Evolutionary conservation across 2,113 vertebrate species (phyloP).

Genomic region (Lichenostomus cassidix): DNA sequence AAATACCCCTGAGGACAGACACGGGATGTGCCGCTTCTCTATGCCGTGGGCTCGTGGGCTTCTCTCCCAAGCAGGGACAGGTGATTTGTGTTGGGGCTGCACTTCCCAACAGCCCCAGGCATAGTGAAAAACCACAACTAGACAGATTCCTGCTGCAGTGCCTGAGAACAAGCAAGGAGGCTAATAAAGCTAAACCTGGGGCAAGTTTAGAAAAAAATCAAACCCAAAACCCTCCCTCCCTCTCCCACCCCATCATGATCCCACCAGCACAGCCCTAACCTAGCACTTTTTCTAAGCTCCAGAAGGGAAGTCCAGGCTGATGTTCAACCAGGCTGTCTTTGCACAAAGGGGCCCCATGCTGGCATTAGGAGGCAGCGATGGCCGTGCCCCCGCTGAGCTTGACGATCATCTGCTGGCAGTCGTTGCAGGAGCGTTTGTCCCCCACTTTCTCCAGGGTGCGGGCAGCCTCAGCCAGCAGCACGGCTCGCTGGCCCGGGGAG

Average conservation of each 20-base stretch:
- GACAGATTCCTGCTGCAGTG: neutral
- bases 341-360: fast-evolving
- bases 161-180: neutral
- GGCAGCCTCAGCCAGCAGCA: constrained; percentile 93
- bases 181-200: constrained; percentile 33
- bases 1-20: neutral
- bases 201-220: neutral
- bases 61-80: neutral
- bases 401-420: constrained; percentile 96
- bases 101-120: neutral
- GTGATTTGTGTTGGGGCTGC: neutral
- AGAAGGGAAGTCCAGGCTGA: constrained; percentile 12
- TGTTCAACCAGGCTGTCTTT: neutral
- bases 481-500: constrained; percentile 88
- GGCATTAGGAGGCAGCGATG: constrained; percentile 85
- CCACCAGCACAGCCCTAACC: constrained; percentile 33
- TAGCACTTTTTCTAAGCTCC: constrained; percentile 16
- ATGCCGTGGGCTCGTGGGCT: neutral
- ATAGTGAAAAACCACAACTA: neutral
- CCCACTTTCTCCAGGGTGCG: constrained; percentile 95
- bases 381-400: constrained; percentile 91
- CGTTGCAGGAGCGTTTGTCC: constrained; percentile 90
- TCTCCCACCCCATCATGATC: neutral
- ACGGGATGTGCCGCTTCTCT: neutral
- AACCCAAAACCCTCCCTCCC: neutral